phyloP scores from a whole-genome alignment of 2,113 vertebrate genomes.

The Catharus minimus region DNA sequence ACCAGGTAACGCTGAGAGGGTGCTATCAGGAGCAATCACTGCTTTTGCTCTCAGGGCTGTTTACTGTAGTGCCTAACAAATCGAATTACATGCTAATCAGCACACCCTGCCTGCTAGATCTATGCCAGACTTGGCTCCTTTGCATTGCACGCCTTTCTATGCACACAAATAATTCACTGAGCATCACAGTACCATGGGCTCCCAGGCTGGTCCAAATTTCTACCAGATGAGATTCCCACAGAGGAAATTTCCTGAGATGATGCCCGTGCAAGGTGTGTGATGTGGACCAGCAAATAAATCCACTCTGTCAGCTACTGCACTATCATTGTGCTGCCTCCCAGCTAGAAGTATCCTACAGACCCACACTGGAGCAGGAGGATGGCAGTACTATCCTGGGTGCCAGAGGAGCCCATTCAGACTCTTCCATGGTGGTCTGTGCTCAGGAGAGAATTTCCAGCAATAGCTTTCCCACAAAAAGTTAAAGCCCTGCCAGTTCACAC shows the following conservation, averaged over 20 bases:
- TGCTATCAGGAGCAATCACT: not conserved
- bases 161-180: not conserved
- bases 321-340: rapidly evolving
- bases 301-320: not conserved
- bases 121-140: not conserved
- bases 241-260: not conserved
- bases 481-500: not conserved
- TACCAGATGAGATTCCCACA: rapidly evolving
- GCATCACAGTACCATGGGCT: not conserved
- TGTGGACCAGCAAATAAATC: not conserved
- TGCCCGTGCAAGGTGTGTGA: not conserved
- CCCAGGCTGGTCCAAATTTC: not conserved
- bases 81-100: not conserved
- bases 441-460: not conserved
- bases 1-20: not conserved
- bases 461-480: not conserved
- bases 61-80: conserved; percentile 22
- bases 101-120: not conserved
- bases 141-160: not conserved
- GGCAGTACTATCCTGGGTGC: not conserved
- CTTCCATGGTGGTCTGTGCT: not conserved
- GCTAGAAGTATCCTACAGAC: not conserved
- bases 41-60: not conserved
- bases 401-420: not conserved
- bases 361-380: not conserved